Conservation (phyloP, 2,113 vertebrate species). For the Hyla sarda region DNA sequence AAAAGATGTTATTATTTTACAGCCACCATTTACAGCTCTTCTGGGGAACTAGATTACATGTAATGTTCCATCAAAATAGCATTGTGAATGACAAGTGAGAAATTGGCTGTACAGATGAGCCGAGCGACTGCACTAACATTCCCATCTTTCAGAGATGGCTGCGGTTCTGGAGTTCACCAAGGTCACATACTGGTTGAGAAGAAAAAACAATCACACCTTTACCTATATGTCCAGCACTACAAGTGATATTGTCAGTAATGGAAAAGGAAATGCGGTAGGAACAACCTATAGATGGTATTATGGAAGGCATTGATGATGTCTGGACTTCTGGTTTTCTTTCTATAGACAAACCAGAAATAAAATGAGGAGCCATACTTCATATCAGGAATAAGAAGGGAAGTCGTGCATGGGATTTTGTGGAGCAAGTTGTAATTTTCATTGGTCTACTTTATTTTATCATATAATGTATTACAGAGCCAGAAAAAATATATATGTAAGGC, state of each 20-base stretch:
- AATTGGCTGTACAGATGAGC: conserved; percentile 4
- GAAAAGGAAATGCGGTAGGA: background rate
- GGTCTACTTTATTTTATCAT: too few relatives aligned
- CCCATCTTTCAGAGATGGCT: background rate
- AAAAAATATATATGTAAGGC: too few relatives aligned
- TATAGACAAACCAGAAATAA: too few relatives aligned
- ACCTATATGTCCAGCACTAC: background rate
- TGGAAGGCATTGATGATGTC: too few relatives aligned
- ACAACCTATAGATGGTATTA: background rate
- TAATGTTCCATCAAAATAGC: conserved; percentile 25
- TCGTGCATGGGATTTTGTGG: too few relatives aligned
- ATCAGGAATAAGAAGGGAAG: too few relatives aligned
- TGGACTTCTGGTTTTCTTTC: too few relatives aligned
- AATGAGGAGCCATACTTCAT: too few relatives aligned
- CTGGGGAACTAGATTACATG: conserved; percentile 31
- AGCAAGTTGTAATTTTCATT: too few relatives aligned
- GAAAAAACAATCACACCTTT: background rate
- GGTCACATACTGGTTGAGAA: background rate
- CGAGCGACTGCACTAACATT: background rate
- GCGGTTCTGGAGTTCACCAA: background rate
- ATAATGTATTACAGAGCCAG: too few relatives aligned
- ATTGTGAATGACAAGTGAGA: conserved; percentile 25
- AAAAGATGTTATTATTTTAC: conserved; percentile 44
- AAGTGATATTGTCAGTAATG: conserved; percentile 1
- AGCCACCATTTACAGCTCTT: conserved; percentile 15